Evolutionary conservation across 1,140 invertebrate species (phyloP).

Genomic region (Lineus longissimus): DNA sequence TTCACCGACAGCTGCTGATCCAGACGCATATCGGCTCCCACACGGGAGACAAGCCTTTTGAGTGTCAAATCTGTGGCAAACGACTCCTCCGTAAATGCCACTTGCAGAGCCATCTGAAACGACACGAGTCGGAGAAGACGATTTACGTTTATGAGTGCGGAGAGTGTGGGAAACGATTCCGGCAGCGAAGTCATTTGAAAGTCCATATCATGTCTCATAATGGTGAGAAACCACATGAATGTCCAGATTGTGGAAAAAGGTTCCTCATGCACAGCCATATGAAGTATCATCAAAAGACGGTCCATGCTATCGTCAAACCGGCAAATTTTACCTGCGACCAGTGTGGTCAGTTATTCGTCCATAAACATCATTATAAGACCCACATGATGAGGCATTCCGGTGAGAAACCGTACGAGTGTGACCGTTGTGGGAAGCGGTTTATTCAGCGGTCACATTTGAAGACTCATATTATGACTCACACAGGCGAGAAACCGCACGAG

Average conservation of each 20-base stretch:
- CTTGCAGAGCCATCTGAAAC: conserved; percentile 43
- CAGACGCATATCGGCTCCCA: conserved; percentile 6
- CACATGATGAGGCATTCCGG: conserved; percentile 88
- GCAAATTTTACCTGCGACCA: conserved; percentile 13
- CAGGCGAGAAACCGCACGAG: conserved; percentile 93
- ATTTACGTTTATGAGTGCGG: conserved; percentile 69
- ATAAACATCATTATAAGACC: conserved; percentile 60
- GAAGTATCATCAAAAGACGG: neutral
- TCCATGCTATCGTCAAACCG: conserved; percentile 12
- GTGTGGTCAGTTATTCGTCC: neutral
- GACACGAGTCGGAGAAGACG: conserved; percentile 86
- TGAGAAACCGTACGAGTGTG: conserved; percentile 88
- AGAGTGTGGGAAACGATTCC: conserved; percentile 66
- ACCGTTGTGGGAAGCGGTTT: conserved; percentile 68
- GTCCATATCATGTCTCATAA: conserved; percentile 16
- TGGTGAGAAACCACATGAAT: too few relatives aligned
- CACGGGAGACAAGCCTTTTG: conserved; percentile 8
- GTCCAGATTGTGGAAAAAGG: conserved; percentile 29
- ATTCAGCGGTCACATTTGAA: conserved; percentile 24
- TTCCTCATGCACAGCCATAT: conserved; percentile 33
- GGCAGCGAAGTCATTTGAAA: conserved; percentile 16
- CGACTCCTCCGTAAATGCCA: conserved; percentile 41
- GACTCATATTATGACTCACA: conserved; percentile 31
- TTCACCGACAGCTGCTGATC: neutral
- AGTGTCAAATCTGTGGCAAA: conserved; percentile 12